These are phyloP conservation scores for Cacajao melanocephalus DNA, from an alignment of 2,797 vertebrate genomes.

Conservation along the genomic window DNA sequence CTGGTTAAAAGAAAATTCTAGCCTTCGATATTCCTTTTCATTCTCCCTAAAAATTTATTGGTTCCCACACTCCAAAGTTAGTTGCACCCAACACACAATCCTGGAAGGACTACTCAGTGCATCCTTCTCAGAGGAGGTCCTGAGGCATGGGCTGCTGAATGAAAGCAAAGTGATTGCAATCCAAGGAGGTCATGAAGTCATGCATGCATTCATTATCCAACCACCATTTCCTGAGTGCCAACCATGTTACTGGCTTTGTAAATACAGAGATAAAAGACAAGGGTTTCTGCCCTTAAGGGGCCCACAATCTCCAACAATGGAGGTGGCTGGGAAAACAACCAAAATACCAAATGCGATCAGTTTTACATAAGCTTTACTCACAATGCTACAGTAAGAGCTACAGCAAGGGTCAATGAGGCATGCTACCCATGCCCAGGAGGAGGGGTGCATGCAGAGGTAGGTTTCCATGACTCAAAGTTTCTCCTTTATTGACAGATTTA, in stretches of 20 bases:
- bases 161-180: not conserved
- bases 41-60: not conserved
- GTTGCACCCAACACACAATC: too few relatives aligned
- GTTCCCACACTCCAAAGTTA: not conserved
- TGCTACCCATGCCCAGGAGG: not conserved
- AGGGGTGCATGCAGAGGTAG: not conserved
- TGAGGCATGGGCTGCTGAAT: not conserved
- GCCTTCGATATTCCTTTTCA: not conserved
- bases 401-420: not conserved
- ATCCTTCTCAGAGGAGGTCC: not conserved
- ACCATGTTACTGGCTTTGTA: not conserved
- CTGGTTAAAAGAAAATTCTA: not conserved
- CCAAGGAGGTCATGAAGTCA: not conserved
- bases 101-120: not conserved
- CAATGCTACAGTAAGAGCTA: not conserved
- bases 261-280: not conserved
- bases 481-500: not conserved
- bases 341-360: not conserved
- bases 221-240: not conserved
- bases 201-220: not conserved
- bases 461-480: not conserved
- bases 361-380: not conserved
- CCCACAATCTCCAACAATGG: not conserved
- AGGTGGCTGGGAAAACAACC: not conserved
- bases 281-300: not conserved